Percentiles rank a stretch among this genome's conserved stretches.
These are phyloP conservation scores for Poeciliopsis turrubarensis DNA, from an alignment of 2,113 vertebrate genomes.

Conservation along the genomic window DNA sequence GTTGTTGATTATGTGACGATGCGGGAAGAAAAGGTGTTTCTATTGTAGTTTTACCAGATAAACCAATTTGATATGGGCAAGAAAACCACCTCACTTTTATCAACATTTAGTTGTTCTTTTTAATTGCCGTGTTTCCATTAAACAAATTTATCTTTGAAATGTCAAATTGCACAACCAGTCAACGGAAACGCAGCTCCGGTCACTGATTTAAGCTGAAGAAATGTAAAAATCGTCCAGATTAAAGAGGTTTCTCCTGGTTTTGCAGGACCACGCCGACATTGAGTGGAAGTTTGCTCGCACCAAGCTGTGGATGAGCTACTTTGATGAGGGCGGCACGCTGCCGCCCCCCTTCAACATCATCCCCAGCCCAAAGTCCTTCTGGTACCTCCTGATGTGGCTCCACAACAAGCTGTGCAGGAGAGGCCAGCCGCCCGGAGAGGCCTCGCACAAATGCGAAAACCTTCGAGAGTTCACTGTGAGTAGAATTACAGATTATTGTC, in stretches of 20 bases:
- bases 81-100: too few relatives aligned
- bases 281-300: conserved; percentile 98
- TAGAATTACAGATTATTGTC: neutral
- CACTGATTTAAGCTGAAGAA: neutral
- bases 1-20: too few relatives aligned
- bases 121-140: too few relatives aligned
- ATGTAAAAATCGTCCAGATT: neutral
- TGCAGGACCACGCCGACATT: conserved; percentile 94
- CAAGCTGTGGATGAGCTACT: conserved; percentile 99
- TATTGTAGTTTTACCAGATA: too few relatives aligned
- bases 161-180: too few relatives aligned
- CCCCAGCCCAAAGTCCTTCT: conserved; percentile 93
- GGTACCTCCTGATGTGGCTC: conserved; percentile 93
- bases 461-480: conserved; percentile 88
- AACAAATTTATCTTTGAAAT: too few relatives aligned
- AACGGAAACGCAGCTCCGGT: too few relatives aligned
- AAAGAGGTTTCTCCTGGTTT: neutral
- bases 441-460: conserved; percentile 86
- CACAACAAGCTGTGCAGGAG: conserved; percentile 86
- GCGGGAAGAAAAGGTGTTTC: too few relatives aligned
- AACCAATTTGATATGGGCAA: too few relatives aligned
- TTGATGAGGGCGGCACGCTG: conserved; percentile 95
- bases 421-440: conserved; percentile 78
- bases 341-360: conserved; percentile 96
- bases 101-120: too few relatives aligned